Conservation (phyloP, 2,797 vertebrate genomes). For the Pterois miles region DNA sequence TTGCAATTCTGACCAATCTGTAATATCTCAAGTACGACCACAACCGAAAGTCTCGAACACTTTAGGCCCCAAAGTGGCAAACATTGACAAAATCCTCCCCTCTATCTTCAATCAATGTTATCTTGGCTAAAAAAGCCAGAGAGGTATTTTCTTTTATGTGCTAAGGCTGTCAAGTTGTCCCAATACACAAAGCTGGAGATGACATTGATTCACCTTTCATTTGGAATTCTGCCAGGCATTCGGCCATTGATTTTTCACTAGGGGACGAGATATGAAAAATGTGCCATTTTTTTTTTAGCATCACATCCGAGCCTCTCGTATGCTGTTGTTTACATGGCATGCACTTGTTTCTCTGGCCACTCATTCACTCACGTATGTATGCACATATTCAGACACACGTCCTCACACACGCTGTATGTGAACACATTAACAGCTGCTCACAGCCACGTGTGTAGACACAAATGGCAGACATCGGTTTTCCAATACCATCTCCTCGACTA, state of each 20-base stretch:
- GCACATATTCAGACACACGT: slow-evolving; percentile 3
- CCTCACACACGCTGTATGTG: background rate
- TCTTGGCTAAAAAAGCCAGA: slow-evolving; percentile 54
- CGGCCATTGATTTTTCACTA: slow-evolving; percentile 73
- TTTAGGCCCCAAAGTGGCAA: slow-evolving; percentile 33
- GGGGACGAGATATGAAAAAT: slow-evolving; percentile 72
- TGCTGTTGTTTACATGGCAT: slow-evolving; percentile 16
- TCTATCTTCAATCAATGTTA: slow-evolving; percentile 76
- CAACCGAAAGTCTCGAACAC: slow-evolving; percentile 7
- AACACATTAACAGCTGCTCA: background rate
- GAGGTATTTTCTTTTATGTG: slow-evolving; percentile 64
- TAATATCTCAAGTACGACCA: slow-evolving; percentile 25
- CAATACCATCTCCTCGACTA: slow-evolving; percentile 19
- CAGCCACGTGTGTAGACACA: background rate
- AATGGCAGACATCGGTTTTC: slow-evolving; percentile 8
- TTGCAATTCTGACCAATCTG: background rate
- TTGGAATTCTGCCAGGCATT: slow-evolving; percentile 73
- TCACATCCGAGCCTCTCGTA: slow-evolving; percentile 34
- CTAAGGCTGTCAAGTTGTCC: slow-evolving; percentile 62
- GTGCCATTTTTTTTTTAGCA: slow-evolving; percentile 63
- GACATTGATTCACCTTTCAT: slow-evolving; percentile 80
- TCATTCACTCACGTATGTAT: background rate
- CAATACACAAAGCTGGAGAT: slow-evolving; percentile 69
- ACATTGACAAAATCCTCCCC: slow-evolving; percentile 31
- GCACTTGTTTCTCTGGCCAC: slow-evolving; percentile 6